These are phyloP conservation scores for Oryzias dopingdopingensis DNA, from an alignment of 2,797 vertebrate genomes.

Conservation along the genomic window DNA sequence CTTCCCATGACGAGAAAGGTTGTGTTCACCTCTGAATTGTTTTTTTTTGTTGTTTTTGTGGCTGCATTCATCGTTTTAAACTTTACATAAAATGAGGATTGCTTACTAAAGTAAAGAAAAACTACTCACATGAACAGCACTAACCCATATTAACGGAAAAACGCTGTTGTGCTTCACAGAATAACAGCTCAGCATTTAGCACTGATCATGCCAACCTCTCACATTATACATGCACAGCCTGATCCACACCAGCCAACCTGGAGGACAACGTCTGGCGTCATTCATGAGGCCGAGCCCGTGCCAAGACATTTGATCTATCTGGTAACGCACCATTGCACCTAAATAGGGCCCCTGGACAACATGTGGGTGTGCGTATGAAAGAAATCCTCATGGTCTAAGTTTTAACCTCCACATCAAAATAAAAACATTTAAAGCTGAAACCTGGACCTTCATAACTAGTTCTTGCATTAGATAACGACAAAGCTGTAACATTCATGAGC, in stretches of 20 bases:
- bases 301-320: conserved; percentile 47
- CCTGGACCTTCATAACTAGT: conserved; percentile 25
- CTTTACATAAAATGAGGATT: conserved; percentile 26
- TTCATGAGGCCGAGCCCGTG: conserved; percentile 21
- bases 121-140: conserved; percentile 1
- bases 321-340: conserved; percentile 35
- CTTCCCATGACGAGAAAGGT: conserved; percentile 33
- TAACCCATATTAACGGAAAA: not conserved
- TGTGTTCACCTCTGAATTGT: conserved; percentile 36
- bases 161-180: not conserved
- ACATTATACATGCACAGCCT: conserved; percentile 19
- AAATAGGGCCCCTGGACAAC: conserved; percentile 28
- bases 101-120: conserved; percentile 1
- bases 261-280: conserved; percentile 26
- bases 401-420: not conserved
- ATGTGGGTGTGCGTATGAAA: conserved; percentile 15
- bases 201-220: conserved; percentile 10
- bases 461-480: conserved; percentile 17
- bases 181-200: conserved; percentile 10
- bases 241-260: conserved; percentile 24
- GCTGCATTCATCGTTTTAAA: conserved; percentile 23
- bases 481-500: conserved; percentile 18
- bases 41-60: conserved; percentile 6
- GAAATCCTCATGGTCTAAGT: conserved; percentile 13
- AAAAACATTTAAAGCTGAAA: conserved; percentile 2